Base-by-base conservation (phyloP, 2,113 vertebrate genomes). In the Phycodurus eques region DNA sequence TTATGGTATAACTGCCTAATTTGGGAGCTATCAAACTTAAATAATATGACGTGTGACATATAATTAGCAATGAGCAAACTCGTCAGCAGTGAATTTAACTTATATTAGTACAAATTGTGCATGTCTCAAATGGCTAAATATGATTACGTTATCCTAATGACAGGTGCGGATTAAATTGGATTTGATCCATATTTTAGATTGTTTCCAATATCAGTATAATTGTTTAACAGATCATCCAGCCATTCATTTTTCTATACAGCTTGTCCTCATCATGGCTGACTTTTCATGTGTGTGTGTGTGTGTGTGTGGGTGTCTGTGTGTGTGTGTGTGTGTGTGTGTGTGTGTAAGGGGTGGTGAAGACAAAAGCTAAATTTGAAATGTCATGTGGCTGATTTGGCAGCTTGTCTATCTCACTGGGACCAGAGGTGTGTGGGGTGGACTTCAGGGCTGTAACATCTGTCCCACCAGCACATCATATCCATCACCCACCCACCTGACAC, bases 331-430 rank as follows among this genome's bases (percentile, higher is more conserved):
- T 39, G 35, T 39, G 35, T 39, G 35, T 39, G 61, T 42, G 61
- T 63, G 61, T 63, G 33, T 17, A 15, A 31, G 63, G 17, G 19
- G 8, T 65, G 43, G 47, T 17, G 60, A 57, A 65, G 76, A 59
- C 44, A 47, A 66, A 70, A 79, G 77, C 75, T 79, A 72, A 92
- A 83, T 88, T 87, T 83, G 89, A 76, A 79, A 87, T 93, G 94
- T 94, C 94, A 94, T 90, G 91, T 93, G 91, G 90, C 89, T 92
- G 92, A 92, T 95, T 94, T 94, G 91, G 86, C 88, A 87, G 88
- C 94, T 93, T 94, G 94, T 95, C 95, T 93, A 94, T 96, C 93
- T 96, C 73, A 1, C 51, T 53, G 39, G 76, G 57, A 53, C 88
- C 81, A n/a, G 73, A 78, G 85, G 75, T 47, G 71, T 33, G 31